Evolutionary conservation across 2,888 invertebrate species (phyloP).

Genomic region (Nudaria mundana): DNA sequence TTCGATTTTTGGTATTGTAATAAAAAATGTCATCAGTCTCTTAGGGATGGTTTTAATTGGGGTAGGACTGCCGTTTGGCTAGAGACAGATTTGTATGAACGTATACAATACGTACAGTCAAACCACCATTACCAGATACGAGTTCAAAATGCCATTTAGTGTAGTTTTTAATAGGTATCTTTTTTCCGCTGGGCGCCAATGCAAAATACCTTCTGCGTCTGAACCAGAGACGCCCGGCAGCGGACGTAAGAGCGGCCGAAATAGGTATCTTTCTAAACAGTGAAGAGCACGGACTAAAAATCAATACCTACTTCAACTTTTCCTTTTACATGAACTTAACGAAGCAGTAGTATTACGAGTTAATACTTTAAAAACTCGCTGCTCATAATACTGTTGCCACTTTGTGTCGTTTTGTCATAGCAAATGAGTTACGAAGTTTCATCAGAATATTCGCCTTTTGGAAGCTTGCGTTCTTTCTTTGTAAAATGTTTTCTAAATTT

Average conservation of each 20-base stretch:
- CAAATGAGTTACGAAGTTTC: slow-evolving; percentile 33
- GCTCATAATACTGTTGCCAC: slow-evolving; percentile 47
- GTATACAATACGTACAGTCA: too few relatives aligned
- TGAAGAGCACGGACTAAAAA: too few relatives aligned
- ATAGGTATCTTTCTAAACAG: too few relatives aligned
- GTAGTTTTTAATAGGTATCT: not conserved
- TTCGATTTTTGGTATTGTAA: not conserved
- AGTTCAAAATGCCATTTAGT: too few relatives aligned
- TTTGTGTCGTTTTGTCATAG: slow-evolving; percentile 32
- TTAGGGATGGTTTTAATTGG: slow-evolving; percentile 5
- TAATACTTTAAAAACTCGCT: slow-evolving; percentile 43
- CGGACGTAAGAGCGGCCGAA: too few relatives aligned
- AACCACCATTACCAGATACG: too few relatives aligned
- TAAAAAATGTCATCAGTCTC: slow-evolving; percentile 8
- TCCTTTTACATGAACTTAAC: slow-evolving; percentile 32
- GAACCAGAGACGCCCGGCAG: too few relatives aligned
- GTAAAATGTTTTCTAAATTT: too few relatives aligned
- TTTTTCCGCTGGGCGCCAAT: not conserved
- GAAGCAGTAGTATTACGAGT: slow-evolving; percentile 37
- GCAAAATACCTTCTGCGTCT: too few relatives aligned
- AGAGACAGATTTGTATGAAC: too few relatives aligned
- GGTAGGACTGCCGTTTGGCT: not conserved
- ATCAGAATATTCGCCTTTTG: slow-evolving; percentile 25
- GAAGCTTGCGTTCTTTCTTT: slow-evolving; percentile 31
- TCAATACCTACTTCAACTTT: too few relatives aligned